Base-by-base conservation (phyloP, 1,140 invertebrate species). In the Macrocentrus cingulum region DNA sequence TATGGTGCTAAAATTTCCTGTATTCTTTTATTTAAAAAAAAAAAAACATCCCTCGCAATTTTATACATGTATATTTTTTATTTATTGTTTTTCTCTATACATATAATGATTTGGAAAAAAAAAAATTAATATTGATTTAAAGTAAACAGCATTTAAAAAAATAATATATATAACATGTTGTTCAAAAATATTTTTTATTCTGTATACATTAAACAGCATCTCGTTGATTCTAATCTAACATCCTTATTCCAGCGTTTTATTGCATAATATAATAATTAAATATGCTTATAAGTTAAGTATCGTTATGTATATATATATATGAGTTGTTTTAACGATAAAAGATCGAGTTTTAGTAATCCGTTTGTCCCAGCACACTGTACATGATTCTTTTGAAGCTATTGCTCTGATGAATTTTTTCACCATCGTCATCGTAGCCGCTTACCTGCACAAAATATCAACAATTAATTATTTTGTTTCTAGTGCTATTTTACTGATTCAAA, bases 341-440 rank as follows among this genome's bases (percentile, higher is more conserved):
- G 7, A 19, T 46, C n/a, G n/a, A 4, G 13, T 61, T 65, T 80
- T 85, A 90, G 73, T 88, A 90, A 66, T 88, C 86, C 56, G 84
- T 85, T 80, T 91, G 87, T 60, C 88, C 89, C 69, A 92, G 81
- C 56, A 94, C 91, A 79, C 90, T 88, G 81, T 90, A 88, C 92
- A 95, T 95, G 67, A 95, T 86, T 71, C 91, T 88, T 77, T 91
- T 92, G 84, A 95, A 95, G 59, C 90, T 91, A 75, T 89, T 88
- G 74, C 91, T 94, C 75, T 95, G 92, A 67, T 92, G 91, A 70
- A 95, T 95, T 65, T 86, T 86, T 68, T 93, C 91, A 16, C 80
- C 76, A 20, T 83, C 78, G 68, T 86, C 85, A 50, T 85, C 81
- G 55, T 81, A 67, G 22, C 82, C 79, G 64, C 81, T 84, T 58